Evolutionary conservation across 2,797 vertebrate species (phyloP), one percentile per base, ranked within the genome.

Genomic region (Aplochiton taeniatus): DNA sequence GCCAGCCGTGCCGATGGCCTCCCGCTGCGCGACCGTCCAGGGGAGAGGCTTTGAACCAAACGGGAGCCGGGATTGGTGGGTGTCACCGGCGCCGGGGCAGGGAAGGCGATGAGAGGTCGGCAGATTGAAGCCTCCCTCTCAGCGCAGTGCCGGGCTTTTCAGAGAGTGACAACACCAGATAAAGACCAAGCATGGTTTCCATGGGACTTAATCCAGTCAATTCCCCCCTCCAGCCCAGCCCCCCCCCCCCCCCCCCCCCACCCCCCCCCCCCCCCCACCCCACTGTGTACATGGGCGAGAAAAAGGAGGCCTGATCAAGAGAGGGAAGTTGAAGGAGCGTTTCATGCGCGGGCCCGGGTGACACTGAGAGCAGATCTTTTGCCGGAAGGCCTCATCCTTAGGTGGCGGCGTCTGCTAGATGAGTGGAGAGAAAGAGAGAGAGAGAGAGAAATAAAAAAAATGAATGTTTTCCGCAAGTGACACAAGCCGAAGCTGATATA

Each of bases 141-240:
- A 73, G 42, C 69, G 73, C 71, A 71, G 73, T 78, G 80, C 73
- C 75, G 66, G 70, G 31, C 77, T 73, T 83, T 76, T 57, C 84
- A 83, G 60, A n/a, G n/a, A n/a, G n/a, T n/a, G n/a, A n/a, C n/a
- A n/a, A n/a, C n/a, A n/a, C n/a, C n/a, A n/a, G n/a, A n/a, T n/a
- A n/a, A n/a, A n/a, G n/a, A n/a, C n/a, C n/a, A n/a, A n/a, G n/a
- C n/a, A n/a, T n/a, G n/a, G n/a, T 53, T 63, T 14, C 43, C 12
- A 0, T 81, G 81, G 77, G 85, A 87, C 81, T 63, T 59, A 61
- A 74, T 76, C 79, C 74, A 78, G 85, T 81, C 79, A n/a, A n/a
- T n/a, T n/a, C 78, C 84, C 78, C 85, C 70, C 78, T 77, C 83
- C 3, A n/a, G n/a, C n/a, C n/a, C n/a, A n/a, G n/a, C 31, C 31